These are phyloP conservation scores for Psophia crepitans DNA, from an alignment of 2,113 vertebrate species.

Conservation along the genomic window DNA sequence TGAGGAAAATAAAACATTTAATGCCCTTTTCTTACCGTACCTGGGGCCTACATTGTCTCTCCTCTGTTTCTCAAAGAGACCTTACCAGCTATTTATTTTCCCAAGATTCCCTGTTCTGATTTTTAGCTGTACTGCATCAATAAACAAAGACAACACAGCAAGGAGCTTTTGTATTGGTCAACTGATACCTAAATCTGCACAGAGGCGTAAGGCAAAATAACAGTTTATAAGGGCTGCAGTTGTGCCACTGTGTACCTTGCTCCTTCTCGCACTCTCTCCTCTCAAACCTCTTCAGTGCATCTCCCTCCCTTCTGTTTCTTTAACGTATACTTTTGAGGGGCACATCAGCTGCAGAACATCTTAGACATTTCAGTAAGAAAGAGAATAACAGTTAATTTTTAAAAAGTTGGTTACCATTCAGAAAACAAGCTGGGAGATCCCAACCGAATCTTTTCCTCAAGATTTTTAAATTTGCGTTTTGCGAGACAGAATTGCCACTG, in stretches of 20 bases:
- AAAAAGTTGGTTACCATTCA: neutral
- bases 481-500: neutral
- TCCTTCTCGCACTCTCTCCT: neutral
- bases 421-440: neutral
- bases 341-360: neutral
- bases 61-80: neutral
- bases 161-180: neutral
- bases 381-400: neutral
- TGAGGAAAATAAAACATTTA: neutral
- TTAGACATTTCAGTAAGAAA: neutral
- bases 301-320: neutral
- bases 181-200: neutral
- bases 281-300: neutral
- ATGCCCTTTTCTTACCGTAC: neutral
- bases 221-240: neutral
- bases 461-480: neutral
- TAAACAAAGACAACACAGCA: neutral
- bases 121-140: neutral
- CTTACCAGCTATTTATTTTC: neutral
- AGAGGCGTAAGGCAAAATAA: neutral
- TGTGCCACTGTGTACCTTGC: too few species aligned
- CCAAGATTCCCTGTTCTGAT: neutral
- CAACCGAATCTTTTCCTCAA: neutral
- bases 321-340: neutral
- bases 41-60: neutral